phyloP scores from a whole-genome alignment of 2,797 vertebrate genomes.

The Micrastur ruficollis region DNA sequence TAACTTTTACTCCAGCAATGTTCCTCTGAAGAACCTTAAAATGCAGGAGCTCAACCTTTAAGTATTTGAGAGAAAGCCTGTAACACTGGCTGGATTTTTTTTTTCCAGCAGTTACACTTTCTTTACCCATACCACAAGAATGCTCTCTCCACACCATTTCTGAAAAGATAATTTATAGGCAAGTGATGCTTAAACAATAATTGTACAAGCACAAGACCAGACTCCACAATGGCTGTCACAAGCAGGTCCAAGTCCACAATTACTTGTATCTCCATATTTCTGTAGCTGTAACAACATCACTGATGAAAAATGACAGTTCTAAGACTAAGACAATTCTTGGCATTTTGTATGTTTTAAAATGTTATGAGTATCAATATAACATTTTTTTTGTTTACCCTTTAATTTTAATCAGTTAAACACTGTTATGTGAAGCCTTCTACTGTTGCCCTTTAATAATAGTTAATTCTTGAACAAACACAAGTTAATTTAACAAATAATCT shows the following conservation, averaged over 20 bases:
- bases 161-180: conserved; percentile 86
- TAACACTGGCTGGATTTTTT: background rate
- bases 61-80: background rate
- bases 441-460: too few species aligned
- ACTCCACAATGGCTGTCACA: background rate
- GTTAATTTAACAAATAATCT: too few species aligned
- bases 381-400: too few species aligned
- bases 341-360: background rate
- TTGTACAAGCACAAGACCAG: conserved; percentile 76
- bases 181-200: conserved; percentile 82
- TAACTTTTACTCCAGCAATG: background rate
- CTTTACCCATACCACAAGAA: background rate
- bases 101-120: background rate
- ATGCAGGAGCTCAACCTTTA: background rate
- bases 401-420: too few species aligned
- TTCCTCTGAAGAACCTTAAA: background rate
- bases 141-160: conserved; percentile 42
- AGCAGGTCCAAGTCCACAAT: background rate
- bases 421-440: too few species aligned
- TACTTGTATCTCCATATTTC: background rate
- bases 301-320: conserved; percentile 82
- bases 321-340: background rate
- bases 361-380: too few species aligned
- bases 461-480: background rate
- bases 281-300: background rate